phyloP scores from a whole-genome alignment of 2,888 invertebrate species.

The Ennomos fuscantarius region DNA sequence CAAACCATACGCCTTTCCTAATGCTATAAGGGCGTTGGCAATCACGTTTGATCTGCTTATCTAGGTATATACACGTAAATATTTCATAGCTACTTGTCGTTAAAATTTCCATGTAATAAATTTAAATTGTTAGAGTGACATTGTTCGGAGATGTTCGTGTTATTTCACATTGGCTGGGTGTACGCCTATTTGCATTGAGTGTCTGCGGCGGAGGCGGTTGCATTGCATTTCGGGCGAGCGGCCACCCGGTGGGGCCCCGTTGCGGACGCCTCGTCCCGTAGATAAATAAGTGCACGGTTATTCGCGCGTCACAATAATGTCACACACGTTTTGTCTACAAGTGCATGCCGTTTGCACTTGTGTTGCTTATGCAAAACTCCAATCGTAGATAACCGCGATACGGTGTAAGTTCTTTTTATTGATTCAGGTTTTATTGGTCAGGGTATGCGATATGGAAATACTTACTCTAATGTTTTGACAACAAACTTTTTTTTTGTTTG shows the following conservation, averaged over 20 bases:
- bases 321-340: constrained; percentile 58
- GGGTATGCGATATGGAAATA: too few relatives aligned
- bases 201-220: constrained; percentile 44
- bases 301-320: constrained; percentile 55
- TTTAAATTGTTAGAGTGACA: constrained; percentile 4
- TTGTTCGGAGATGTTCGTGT: constrained; percentile 19
- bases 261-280: constrained; percentile 61
- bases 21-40: constrained; percentile 52
- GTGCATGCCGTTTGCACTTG: constrained; percentile 58
- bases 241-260: constrained; percentile 75
- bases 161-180: constrained; percentile 30
- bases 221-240: constrained; percentile 68
- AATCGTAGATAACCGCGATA: constrained; percentile 17
- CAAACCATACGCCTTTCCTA: constrained; percentile 39
- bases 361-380: constrained; percentile 32
- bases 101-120: not conserved
- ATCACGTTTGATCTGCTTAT: constrained; percentile 42
- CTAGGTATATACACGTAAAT: constrained; percentile 18
- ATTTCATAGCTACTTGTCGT: constrained; percentile 1
- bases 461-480: too few relatives aligned
- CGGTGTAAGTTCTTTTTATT: too few relatives aligned
- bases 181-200: constrained; percentile 51
- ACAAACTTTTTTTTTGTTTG: too few relatives aligned
- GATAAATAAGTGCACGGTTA: constrained; percentile 75
- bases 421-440: too few relatives aligned